Evolutionary conservation across 2,888 invertebrate species (phyloP).

Genomic region (Drosophila histrio): DNA sequence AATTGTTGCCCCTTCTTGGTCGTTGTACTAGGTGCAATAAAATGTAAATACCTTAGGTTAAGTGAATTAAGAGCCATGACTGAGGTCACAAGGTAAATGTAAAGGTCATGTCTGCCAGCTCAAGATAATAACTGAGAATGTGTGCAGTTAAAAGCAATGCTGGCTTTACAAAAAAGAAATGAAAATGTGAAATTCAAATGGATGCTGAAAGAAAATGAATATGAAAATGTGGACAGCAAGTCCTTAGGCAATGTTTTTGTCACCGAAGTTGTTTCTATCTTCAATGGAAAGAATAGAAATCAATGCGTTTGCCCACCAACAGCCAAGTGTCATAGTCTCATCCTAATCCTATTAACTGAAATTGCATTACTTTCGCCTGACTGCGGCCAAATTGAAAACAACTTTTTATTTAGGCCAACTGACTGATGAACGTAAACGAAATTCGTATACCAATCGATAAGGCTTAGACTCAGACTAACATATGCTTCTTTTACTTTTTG

Average conservation of each 20-base stretch:
- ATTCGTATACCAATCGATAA: constrained; percentile 62
- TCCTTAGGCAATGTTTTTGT: neutral
- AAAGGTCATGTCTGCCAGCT: neutral
- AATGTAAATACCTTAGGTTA: constrained; percentile 12
- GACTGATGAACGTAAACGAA: constrained; percentile 32
- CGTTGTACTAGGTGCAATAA: constrained; percentile 1
- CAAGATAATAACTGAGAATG: constrained; percentile 1
- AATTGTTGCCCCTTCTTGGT: neutral
- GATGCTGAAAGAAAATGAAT: constrained; percentile 1
- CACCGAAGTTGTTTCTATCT: neutral
- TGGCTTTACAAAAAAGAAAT: constrained; percentile 6
- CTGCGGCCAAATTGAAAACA: constrained; percentile 50
- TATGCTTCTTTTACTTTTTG: neutral
- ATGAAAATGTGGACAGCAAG: neutral
- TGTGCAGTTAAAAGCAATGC: neutral
- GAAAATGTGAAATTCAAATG: constrained; percentile 23
- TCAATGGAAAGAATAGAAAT: constrained; percentile 6
- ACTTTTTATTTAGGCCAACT: constrained; percentile 13
- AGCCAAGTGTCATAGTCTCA: constrained; percentile 40
- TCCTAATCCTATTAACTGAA: constrained; percentile 45
- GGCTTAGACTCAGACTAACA: constrained; percentile 3
- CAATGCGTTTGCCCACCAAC: constrained; percentile 23
- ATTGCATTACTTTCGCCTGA: constrained; percentile 69
- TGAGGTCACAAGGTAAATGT: constrained; percentile 13
- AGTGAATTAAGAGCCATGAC: constrained; percentile 13